Base-by-base conservation (phyloP, 2,888 invertebrate genomes). In the Eupithecia pulchellata region DNA sequence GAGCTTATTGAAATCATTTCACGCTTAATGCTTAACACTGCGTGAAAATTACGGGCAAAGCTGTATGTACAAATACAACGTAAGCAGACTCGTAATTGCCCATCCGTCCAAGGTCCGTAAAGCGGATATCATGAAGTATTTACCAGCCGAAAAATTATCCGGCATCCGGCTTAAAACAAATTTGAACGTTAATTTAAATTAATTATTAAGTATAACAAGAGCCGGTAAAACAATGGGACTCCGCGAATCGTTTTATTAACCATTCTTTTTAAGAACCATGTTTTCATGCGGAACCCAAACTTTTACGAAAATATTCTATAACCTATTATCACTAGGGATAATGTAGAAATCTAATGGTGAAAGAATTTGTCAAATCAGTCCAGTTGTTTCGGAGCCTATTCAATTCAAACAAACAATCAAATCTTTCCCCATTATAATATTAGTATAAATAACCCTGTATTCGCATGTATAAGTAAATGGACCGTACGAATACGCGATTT, bases 141-240 rank as follows among this genome's bases (percentile, higher is more conserved):
- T 58, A 39, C 32, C 55, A 32, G 17, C 30, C 29, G 52, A 65
- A 66, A 69, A 70, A 69, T 65, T 63, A 74, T 69, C 64, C 65
- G 57, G 63, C 17, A 47, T 68, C 68, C 66, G 30, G 52, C 14
- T 67, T 32, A 70, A 76, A 75, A 72, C 61, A 39, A 71, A 72
- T 72, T 75, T 75, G 72, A 75, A 72, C 72, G 72, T 74, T 68
- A 58, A 68, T 71, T 75, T 69, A 68, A 73, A 75, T 77, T 73
- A 75, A 75, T 77, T 68, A 72, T 64, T 75, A 30, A 74, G 64
- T 57, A 66, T 73, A 55, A 67, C 72, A 73, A 70, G 70, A 72
- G 72, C 60, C 62, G 67, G 30, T 32, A 68, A 70, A 75, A 77
- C 73, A 72, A 68, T 70, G 52, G 63, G 66, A 27, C 65, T 55